Percentiles rank a stretch among this genome's conserved stretches.
Evolutionary conservation across 2,797 vertebrate species (phyloP).

Genomic region (Clamator glandarius): DNA sequence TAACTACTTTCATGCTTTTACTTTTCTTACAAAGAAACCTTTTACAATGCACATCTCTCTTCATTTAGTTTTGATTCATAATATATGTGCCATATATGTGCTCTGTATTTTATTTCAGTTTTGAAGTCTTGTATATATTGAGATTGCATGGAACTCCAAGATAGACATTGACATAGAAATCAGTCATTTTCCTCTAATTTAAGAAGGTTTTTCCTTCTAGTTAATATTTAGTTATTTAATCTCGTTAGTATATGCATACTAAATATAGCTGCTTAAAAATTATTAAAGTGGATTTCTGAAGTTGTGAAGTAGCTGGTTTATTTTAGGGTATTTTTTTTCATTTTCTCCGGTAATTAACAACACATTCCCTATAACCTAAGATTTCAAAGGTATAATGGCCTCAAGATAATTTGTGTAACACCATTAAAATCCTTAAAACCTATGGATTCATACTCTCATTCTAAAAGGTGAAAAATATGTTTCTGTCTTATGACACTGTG

Average conservation of each 20-base stretch:
- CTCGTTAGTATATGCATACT: neutral
- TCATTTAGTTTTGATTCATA: neutral
- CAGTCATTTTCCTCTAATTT: neutral
- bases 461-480: neutral
- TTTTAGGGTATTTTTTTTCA: neutral
- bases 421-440: neutral
- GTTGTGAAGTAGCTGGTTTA: neutral
- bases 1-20: neutral
- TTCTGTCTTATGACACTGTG: neutral
- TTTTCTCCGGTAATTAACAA: neutral
- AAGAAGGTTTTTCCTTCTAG: neutral
- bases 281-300: neutral
- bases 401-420: neutral
- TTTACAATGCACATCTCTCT: neutral
- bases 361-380: neutral
- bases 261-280: neutral
- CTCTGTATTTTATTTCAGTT: neutral
- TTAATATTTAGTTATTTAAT: neutral
- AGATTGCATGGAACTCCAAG: neutral
- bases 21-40: neutral
- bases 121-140: neutral
- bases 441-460: neutral
- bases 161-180: neutral
- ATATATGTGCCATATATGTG: neutral
- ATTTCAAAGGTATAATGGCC: neutral